These are phyloP conservation scores for Parapsyche elsis DNA, from an alignment of 1,140 invertebrate species.

Conservation along the genomic window DNA sequence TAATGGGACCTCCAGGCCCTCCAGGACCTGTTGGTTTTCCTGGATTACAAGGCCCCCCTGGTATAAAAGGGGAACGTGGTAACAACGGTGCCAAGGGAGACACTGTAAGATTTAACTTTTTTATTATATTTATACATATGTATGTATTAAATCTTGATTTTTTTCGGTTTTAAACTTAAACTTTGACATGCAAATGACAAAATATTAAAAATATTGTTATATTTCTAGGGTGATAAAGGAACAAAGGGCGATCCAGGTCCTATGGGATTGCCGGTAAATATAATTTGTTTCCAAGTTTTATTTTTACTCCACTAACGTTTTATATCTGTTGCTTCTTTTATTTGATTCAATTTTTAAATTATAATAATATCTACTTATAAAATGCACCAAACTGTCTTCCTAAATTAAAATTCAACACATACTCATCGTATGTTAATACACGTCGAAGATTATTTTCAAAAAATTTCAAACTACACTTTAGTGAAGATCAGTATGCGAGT, in stretches of 20 bases:
- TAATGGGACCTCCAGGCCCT: slow-evolving; percentile 84
- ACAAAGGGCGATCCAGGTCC: slow-evolving; percentile 90
- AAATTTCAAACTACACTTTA: too few species aligned
- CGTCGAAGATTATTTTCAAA: background rate
- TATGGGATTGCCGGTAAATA: slow-evolving; percentile 94
- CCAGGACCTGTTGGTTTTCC: slow-evolving; percentile 80
- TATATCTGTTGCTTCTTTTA: slow-evolving; percentile 31
- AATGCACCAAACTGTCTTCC: background rate
- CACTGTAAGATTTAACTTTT: slow-evolving; percentile 72
- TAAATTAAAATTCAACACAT: background rate
- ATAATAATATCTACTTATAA: background rate
- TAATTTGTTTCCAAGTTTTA: slow-evolving; percentile 36
- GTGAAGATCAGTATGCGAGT: too few species aligned
- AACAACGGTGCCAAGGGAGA: slow-evolving; percentile 90
- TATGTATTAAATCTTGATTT: too few species aligned
- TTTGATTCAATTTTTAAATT: slow-evolving; percentile 19
- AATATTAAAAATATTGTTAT: slow-evolving; percentile 42
- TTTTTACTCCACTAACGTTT: slow-evolving; percentile 25
- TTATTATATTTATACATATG: background rate
- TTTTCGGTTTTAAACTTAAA: too few species aligned
- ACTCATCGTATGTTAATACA: background rate
- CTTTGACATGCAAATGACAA: too few species aligned
- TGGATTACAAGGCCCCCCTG: slow-evolving; percentile 84
- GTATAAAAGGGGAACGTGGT: slow-evolving; percentile 89
- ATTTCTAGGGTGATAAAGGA: slow-evolving; percentile 87